Conservation (phyloP, 2,113 vertebrate genomes). For the Thunnus thynnus region DNA sequence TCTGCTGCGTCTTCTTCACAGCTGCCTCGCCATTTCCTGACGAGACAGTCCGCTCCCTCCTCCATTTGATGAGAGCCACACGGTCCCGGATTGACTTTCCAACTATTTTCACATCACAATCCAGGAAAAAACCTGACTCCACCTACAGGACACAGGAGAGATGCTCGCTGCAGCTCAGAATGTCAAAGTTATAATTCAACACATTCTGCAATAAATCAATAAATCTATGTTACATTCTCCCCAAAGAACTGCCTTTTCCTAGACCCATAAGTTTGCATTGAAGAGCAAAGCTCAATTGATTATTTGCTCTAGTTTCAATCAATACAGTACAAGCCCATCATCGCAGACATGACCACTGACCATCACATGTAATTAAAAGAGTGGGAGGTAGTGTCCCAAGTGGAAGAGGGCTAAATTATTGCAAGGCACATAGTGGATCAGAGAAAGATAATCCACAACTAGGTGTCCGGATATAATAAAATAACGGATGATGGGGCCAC, state of each 20-base stretch:
- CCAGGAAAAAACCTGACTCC: constrained; percentile 97
- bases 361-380: constrained; percentile 18
- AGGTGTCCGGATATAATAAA: not conserved
- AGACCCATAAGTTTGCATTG: not conserved
- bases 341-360: constrained; percentile 36
- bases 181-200: constrained; percentile 1
- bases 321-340: constrained; percentile 25
- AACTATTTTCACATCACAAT: constrained; percentile 94
- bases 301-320: constrained; percentile 47
- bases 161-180: constrained; percentile 18
- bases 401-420: not conserved
- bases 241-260: not conserved
- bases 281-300: constrained; percentile 22
- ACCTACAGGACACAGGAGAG: constrained; percentile 83
- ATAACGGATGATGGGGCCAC: too few relatives aligned
- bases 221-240: not conserved
- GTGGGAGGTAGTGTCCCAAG: not conserved
- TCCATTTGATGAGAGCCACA: constrained; percentile 95
- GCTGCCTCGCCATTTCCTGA: constrained; percentile 77
- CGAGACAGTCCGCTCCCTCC: constrained; percentile 89
- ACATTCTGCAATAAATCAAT: not conserved
- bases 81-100: constrained; percentile 97
- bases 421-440: not conserved
- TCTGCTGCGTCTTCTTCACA: constrained; percentile 77
- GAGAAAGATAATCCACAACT: not conserved